These are phyloP conservation scores for Cryptops parisi DNA, from an alignment of 2,888 invertebrate genomes.

Conservation along the genomic window DNA sequence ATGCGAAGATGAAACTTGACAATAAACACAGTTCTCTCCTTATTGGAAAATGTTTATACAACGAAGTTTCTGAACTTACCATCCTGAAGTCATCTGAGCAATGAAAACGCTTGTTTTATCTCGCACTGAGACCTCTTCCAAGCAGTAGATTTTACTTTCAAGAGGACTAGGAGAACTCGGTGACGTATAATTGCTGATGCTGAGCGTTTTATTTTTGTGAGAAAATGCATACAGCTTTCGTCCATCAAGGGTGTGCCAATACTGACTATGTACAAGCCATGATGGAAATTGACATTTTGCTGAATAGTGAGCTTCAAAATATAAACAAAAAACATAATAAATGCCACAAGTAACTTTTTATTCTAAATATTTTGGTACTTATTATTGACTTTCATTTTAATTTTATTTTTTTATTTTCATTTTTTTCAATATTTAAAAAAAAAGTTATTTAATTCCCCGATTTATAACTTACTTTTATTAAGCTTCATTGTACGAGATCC, in stretches of 20 bases:
- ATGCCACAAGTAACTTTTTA: no score
- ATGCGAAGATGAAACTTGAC: no score
- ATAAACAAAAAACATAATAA: constrained; percentile 3
- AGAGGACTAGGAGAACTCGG: constrained; percentile 55
- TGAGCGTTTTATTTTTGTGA: constrained; percentile 1
- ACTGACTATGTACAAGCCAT: constrained; percentile 16
- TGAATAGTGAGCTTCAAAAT: constrained; percentile 9
- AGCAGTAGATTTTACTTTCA: constrained; percentile 51
- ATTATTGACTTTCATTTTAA: no score
- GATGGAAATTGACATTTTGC: constrained; percentile 16
- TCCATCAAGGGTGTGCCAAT: constrained; percentile 17
- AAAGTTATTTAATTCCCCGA: background rate
- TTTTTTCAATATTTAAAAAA: background rate
- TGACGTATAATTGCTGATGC: constrained; percentile 25
- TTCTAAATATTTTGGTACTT: no score
- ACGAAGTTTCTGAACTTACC: no score
- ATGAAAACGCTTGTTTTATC: constrained; percentile 34
- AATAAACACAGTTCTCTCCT: no score
- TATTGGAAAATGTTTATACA: no score
- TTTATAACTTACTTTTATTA: constrained; percentile 12
- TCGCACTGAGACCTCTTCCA: constrained; percentile 38
- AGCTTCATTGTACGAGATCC: constrained; percentile 17
- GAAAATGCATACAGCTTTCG: constrained; percentile 12
- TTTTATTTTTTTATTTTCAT: no score
- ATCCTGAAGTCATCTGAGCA: constrained; percentile 57